Percentiles rank a stretch among this genome's conserved stretches.
Conservation (phyloP, 1,140 invertebrate genomes). For the Triops longicaudatus region DNA sequence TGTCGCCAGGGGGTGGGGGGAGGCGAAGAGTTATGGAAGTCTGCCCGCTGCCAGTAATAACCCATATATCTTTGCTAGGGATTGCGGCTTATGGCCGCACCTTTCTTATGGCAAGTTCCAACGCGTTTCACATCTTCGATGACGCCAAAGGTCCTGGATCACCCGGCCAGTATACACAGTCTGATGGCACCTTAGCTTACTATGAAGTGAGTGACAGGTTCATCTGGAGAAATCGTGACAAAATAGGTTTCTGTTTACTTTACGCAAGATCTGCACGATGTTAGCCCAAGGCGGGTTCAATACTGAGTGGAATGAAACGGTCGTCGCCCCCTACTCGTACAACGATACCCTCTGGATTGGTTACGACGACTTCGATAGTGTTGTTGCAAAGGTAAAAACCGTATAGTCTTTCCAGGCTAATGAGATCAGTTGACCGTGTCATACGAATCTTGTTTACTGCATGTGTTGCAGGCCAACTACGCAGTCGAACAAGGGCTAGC, state of each 20-base stretch:
- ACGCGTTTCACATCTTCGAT: slow-evolving; percentile 35
- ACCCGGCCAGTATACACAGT: slow-evolving; percentile 23
- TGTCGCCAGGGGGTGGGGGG: background rate
- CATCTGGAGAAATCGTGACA: background rate
- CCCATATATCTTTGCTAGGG: slow-evolving; percentile 18
- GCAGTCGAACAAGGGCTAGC: slow-evolving; percentile 34
- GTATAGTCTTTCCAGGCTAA: background rate
- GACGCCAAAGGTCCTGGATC: slow-evolving; percentile 33
- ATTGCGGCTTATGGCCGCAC: slow-evolving; percentile 38
- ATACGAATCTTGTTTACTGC: background rate
- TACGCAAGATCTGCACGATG: background rate
- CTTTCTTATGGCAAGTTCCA: slow-evolving; percentile 37
- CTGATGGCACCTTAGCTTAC: slow-evolving; percentile 33
- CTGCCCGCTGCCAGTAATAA: background rate
- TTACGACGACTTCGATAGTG: slow-evolving; percentile 52
- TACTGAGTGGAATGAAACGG: slow-evolving; percentile 43
- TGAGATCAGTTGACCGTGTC: too few relatives aligned
- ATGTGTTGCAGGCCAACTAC: slow-evolving; percentile 30
- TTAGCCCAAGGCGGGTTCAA: background rate
- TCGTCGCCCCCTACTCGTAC: slow-evolving; percentile 55
- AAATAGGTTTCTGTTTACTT: background rate
- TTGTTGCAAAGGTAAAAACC: slow-evolving; percentile 17
- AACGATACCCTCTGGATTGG: slow-evolving; percentile 60
- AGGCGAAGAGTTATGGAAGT: background rate
- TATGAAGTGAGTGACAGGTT: slow-evolving; percentile 34